Conservation (phyloP, 1,140 invertebrate genomes). For the Drosophila aff. region DNA sequence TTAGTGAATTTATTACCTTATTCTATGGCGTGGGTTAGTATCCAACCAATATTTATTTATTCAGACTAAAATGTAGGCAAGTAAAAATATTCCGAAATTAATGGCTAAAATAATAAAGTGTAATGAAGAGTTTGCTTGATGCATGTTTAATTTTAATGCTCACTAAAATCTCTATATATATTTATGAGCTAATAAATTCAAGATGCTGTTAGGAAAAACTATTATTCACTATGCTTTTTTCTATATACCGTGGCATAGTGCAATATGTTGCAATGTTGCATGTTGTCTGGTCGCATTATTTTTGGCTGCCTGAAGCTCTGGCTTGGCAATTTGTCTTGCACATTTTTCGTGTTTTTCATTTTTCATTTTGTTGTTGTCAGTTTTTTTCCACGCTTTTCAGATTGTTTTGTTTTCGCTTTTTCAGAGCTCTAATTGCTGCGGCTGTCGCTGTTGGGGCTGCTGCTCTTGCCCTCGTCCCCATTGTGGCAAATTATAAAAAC, state of each 20-base stretch:
- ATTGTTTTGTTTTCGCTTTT: constrained; percentile 53
- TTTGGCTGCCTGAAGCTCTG: constrained; percentile 41
- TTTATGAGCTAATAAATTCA: neutral
- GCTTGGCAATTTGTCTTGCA: constrained; percentile 57
- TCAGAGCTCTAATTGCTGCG: constrained; percentile 71
- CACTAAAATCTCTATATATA: neutral
- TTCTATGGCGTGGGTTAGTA: neutral
- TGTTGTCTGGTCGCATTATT: constrained; percentile 39
- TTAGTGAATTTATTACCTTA: neutral
- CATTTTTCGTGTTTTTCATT: constrained; percentile 39
- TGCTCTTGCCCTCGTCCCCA: constrained; percentile 35
- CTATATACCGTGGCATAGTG: neutral
- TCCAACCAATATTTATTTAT: neutral
- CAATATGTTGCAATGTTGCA: constrained; percentile 43
- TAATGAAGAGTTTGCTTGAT: neutral
- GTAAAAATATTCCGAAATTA: neutral
- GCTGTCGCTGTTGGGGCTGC: constrained; percentile 62
- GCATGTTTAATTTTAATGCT: neutral
- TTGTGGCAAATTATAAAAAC: constrained; percentile 74
- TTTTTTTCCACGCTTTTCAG: constrained; percentile 19
- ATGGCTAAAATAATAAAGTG: neutral
- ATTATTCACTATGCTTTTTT: constrained; percentile 1
- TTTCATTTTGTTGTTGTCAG: constrained; percentile 29
- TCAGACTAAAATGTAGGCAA: neutral
- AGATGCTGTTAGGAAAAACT: neutral